These are phyloP conservation scores for Listronotus bonariensis DNA, from an alignment of 1,140 invertebrate species.

Conservation along the genomic window DNA sequence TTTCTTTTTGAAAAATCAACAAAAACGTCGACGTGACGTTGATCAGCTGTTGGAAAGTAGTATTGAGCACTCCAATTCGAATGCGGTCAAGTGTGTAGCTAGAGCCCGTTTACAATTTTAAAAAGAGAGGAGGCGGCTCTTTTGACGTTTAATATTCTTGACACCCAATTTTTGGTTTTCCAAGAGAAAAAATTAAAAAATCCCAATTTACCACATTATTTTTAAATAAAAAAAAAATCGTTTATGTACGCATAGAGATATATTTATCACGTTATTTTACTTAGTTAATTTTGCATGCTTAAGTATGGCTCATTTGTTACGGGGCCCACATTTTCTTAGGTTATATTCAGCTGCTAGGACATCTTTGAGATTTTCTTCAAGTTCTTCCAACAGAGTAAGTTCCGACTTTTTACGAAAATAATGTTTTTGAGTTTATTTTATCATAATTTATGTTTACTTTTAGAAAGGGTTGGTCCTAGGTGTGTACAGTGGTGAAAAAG, in stretches of 20 bases:
- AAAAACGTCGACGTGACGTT: too few relatives aligned
- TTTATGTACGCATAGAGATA: too few relatives aligned
- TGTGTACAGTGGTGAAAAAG: conserved; percentile 59
- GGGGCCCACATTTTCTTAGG: conserved; percentile 29
- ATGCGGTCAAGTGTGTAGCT: too few relatives aligned
- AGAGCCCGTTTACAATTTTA: too few relatives aligned
- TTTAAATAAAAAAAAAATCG: too few relatives aligned
- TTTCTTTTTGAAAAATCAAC: too few relatives aligned
- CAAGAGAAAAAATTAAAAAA: not conserved
- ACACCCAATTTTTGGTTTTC: too few relatives aligned
- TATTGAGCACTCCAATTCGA: too few relatives aligned
- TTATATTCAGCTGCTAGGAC: conserved; percentile 34
- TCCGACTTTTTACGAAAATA: not conserved
- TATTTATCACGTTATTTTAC: not conserved
- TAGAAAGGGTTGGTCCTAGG: conserved; percentile 64
- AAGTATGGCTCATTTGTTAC: conserved; percentile 8
- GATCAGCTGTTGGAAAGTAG: too few relatives aligned
- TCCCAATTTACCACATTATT: not conserved
- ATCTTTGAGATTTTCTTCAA: conserved; percentile 35
- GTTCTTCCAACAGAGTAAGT: conserved; percentile 26
- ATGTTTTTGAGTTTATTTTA: conserved; percentile 8
- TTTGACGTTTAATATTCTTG: too few relatives aligned
- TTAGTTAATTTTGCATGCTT: not conserved
- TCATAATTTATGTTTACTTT: conserved; percentile 35
- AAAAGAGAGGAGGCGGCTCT: too few relatives aligned